Conservation (phyloP, 2,113 vertebrate species). For the Motacilla alba region DNA sequence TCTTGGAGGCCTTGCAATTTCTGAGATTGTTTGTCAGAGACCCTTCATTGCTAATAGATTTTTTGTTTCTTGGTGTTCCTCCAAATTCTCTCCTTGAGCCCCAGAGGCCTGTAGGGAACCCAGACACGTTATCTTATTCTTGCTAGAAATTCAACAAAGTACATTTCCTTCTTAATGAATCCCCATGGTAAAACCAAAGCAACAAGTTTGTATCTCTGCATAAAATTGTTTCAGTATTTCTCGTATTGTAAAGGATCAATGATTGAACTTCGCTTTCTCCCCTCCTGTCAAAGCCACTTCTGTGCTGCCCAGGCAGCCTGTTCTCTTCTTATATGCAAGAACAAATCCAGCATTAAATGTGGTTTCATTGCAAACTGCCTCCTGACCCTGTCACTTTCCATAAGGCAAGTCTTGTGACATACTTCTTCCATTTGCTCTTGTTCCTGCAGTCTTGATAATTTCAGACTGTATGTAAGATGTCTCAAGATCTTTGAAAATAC, state of each 20-base stretch:
- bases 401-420: neutral
- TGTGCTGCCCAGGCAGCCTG: neutral
- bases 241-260: neutral
- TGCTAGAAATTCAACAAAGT: neutral
- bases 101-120: neutral
- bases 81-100: neutral
- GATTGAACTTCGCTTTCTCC: neutral
- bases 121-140: neutral
- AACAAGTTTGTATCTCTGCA: neutral
- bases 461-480: neutral
- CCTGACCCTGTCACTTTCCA: neutral
- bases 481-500: neutral
- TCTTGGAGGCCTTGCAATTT: neutral
- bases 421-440: neutral
- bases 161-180: neutral
- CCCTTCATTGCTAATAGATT: neutral
- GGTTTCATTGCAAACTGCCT: neutral
- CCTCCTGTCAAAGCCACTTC: neutral
- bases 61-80: neutral
- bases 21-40: neutral
- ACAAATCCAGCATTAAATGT: neutral
- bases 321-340: neutral
- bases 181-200: neutral
- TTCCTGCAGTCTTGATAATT: neutral
- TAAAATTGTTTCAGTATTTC: neutral